phyloP scores from a whole-genome alignment of 1,140 invertebrate species.

The Drosophila mojavensis region DNA sequence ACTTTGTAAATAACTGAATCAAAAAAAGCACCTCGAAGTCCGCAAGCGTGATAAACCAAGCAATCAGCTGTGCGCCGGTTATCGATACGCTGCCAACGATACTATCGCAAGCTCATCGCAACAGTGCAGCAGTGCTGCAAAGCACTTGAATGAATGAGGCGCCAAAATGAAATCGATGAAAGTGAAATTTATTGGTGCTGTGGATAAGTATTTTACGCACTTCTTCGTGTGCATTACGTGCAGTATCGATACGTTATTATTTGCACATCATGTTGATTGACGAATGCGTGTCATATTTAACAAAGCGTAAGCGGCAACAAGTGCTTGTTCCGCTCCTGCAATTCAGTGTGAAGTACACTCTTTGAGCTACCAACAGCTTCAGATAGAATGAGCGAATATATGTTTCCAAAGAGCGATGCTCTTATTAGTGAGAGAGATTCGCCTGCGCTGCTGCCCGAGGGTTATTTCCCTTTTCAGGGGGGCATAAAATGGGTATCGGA shows the following conservation, averaged over 20 bases:
- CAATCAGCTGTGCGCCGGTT: constrained; percentile 35
- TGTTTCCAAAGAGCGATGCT: constrained; percentile 25
- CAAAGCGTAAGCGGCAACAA: background rate
- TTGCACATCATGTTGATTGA: background rate
- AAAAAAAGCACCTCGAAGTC: constrained; percentile 27
- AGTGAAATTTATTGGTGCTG: too few relatives aligned
- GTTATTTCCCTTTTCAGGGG: constrained; percentile 45
- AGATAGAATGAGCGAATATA: constrained; percentile 25
- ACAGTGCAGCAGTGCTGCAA: background rate
- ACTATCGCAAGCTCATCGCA: constrained; percentile 14
- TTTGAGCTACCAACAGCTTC: constrained; percentile 1
- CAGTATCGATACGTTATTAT: constrained; percentile 1
- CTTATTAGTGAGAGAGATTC: background rate
- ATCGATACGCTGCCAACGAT: constrained; percentile 33
- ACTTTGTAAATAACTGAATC: constrained; percentile 58
- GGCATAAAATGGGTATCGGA: constrained; percentile 56
- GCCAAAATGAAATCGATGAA: constrained; percentile 6
- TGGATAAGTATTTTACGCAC: background rate
- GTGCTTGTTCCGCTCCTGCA: background rate
- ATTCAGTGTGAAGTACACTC: constrained; percentile 22
- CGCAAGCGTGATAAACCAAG: constrained; percentile 44
- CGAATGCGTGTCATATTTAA: constrained; percentile 19
- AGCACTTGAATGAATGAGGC: background rate
- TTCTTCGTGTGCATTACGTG: background rate
- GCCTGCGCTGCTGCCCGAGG: constrained; percentile 32